phyloP scores from a whole-genome alignment of 2,888 invertebrate species.

The Monoplex corrugatus region DNA sequence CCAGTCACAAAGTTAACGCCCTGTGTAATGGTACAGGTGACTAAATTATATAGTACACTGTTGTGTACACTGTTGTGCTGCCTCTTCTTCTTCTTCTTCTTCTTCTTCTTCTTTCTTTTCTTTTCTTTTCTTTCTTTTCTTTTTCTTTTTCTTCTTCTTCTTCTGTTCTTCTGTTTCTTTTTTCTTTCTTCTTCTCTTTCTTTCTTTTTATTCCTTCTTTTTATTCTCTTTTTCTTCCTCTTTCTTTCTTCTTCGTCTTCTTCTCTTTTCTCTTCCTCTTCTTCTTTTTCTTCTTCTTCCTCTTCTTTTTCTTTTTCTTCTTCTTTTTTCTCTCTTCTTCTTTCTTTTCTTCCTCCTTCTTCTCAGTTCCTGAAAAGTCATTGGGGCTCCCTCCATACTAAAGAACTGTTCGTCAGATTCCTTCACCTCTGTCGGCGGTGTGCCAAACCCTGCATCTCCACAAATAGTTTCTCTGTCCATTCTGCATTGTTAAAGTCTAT shows the following conservation, averaged over 20 bases:
- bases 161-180: neutral
- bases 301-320: neutral
- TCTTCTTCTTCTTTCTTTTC: no score
- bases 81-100: no score
- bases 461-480: no score
- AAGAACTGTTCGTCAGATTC: no score
- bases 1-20: no score
- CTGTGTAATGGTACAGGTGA: no score
- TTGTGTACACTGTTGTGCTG: no score
- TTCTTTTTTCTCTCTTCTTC: neutral
- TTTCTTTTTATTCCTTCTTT: neutral
- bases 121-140: neutral
- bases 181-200: neutral
- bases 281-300: neutral
- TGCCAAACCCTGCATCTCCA: no score
- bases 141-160: neutral
- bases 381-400: no score
- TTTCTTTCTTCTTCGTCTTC: neutral
- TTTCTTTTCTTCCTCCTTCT: neutral
- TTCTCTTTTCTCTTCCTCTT: neutral
- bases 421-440: no score
- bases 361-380: neutral
- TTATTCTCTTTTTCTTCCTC: neutral
- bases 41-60: no score
- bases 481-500: no score